A percentile compares a stretch with the other conserved stretches of the same genome.
phyloP scores from a whole-genome alignment of 1,140 invertebrate genomes.

The Cheumatopsyche charites region DNA sequence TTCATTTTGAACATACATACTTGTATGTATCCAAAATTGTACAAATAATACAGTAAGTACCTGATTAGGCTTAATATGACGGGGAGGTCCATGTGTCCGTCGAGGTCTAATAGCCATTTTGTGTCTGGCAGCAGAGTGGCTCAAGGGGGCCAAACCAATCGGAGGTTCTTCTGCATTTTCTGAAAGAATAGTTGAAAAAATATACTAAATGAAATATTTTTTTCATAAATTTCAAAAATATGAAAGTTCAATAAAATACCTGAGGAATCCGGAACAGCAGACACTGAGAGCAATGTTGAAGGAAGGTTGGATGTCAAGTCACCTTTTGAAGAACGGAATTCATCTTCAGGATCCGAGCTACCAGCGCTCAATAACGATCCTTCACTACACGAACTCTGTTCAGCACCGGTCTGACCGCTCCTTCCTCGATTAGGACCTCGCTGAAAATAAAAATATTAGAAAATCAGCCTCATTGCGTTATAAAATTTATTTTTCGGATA shows the following conservation, averaged over 20 bases:
- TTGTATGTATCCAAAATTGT: neutral
- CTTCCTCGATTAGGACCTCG: conserved; percentile 29
- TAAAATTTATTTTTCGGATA: too few species aligned
- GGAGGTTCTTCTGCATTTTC: conserved; percentile 57
- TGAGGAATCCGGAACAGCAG: conserved; percentile 54
- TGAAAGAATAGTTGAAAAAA: too few species aligned
- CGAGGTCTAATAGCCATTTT: conserved; percentile 78
- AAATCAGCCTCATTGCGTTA: neutral
- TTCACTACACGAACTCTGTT: conserved; percentile 74
- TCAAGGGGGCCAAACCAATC: conserved; percentile 65
- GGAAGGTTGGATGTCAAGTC: conserved; percentile 45
- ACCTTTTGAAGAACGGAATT: conserved; percentile 53
- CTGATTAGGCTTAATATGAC: conserved; percentile 64
- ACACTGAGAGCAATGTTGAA: conserved; percentile 53
- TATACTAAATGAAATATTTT: too few species aligned
- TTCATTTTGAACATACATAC: neutral
- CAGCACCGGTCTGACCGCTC: conserved; percentile 61
- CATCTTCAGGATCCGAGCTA: conserved; percentile 74
- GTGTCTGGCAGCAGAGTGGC: conserved; percentile 78
- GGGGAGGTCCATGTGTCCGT: conserved; percentile 72
- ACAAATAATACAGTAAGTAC: conserved; percentile 29
- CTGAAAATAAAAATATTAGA: conserved; percentile 52
- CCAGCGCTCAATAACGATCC: conserved; percentile 74
- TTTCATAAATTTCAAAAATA: too few species aligned
- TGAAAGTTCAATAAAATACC: conserved; percentile 45